phyloP scores from a whole-genome alignment of 1,140 invertebrate genomes.

The Drosophila nebulosa region DNA sequence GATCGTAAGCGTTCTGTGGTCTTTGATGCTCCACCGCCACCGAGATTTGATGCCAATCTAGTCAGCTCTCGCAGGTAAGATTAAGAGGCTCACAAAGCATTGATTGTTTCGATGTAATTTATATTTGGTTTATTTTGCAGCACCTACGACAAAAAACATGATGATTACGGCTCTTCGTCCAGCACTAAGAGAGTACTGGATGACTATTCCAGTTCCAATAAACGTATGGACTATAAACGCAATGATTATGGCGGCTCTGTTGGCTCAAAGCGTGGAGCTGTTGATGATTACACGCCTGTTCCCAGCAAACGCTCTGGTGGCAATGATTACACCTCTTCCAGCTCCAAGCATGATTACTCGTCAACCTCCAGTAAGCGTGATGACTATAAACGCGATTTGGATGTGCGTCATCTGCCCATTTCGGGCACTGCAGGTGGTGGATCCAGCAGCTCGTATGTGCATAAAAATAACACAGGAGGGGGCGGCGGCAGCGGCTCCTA shows the following conservation, averaged over 20 bases:
- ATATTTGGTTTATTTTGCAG: too few relatives aligned
- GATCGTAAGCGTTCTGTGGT: constrained; percentile 81
- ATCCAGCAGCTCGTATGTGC: constrained; percentile 58
- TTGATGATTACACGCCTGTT: constrained; percentile 66
- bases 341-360: constrained; percentile 62
- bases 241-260: constrained; percentile 50
- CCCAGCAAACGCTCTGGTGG: constrained; percentile 65
- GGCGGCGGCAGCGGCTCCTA: constrained; percentile 40
- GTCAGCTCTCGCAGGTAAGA: constrained; percentile 67
- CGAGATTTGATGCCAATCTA: constrained; percentile 73
- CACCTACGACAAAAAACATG: constrained; percentile 74
- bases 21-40: constrained; percentile 81
- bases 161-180: constrained; percentile 66
- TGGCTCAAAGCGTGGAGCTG: constrained; percentile 58
- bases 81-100: too few relatives aligned
- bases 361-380: constrained; percentile 63
- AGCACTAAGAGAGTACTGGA: constrained; percentile 56
- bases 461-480: constrained; percentile 47
- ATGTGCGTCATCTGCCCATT: constrained; percentile 65
- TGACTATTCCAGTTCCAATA: constrained; percentile 61
- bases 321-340: constrained; percentile 61
- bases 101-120: too few relatives aligned
- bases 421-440: constrained; percentile 36
- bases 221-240: constrained; percentile 76
- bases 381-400: constrained; percentile 66